A percentile compares a stretch with the other conserved stretches of the same genome.
phyloP scores from a whole-genome alignment of 2,888 invertebrate genomes.

The Sialis lutaria region DNA sequence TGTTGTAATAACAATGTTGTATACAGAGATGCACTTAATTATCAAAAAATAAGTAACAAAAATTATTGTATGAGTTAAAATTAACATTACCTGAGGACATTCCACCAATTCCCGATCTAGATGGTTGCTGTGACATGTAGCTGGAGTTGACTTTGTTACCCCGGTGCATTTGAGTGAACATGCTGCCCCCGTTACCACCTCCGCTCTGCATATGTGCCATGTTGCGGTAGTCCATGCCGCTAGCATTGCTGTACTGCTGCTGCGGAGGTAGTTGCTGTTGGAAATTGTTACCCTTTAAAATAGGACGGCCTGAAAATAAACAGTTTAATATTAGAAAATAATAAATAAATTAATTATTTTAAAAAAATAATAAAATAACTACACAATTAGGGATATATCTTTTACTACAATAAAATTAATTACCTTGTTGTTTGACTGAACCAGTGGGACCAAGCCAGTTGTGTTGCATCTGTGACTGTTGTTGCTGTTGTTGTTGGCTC shows the following conservation, averaged over 20 bases:
- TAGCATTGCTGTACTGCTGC: constrained; percentile 8
- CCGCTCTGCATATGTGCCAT: constrained; percentile 19
- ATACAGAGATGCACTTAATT: too few relatives aligned
- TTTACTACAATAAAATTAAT: constrained; percentile 2
- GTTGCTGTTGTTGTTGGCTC: constrained; percentile 12
- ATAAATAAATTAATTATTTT: neutral
- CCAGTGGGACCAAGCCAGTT: neutral
- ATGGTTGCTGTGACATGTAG: neutral
- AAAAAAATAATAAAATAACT: neutral
- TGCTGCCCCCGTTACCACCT: constrained; percentile 15
- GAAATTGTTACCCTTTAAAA: constrained; percentile 34
- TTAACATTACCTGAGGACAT: neutral
- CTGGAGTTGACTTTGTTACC: constrained; percentile 14
- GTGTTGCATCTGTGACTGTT: constrained; percentile 14
- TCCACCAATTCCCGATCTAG: neutral
- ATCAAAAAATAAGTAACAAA: too few relatives aligned
- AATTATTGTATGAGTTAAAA: too few relatives aligned
- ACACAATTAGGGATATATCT: constrained; percentile 4
- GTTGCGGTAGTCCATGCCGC: too few relatives aligned
- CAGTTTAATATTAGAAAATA: constrained; percentile 1
- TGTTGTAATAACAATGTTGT: too few relatives aligned
- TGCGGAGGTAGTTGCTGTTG: constrained; percentile 14
- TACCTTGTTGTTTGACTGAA: constrained; percentile 14
- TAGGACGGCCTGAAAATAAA: constrained; percentile 30
- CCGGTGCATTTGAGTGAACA: constrained; percentile 15